Percentiles rank a stretch among this genome's conserved stretches.
Evolutionary conservation across 2,888 invertebrate species (phyloP).

Genomic region (Hypena proboscidalis): DNA sequence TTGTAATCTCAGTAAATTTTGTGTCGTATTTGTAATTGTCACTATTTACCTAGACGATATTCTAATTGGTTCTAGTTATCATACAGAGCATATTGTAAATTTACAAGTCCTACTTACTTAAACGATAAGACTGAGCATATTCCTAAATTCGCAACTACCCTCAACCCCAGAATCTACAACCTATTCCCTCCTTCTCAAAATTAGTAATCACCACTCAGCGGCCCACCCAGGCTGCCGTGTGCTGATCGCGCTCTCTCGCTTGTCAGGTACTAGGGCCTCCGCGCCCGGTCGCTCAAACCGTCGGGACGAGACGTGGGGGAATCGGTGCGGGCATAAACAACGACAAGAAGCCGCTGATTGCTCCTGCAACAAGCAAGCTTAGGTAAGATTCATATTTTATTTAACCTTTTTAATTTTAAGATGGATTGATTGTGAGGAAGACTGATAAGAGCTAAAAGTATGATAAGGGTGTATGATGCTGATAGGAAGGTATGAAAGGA

Average conservation of each 20-base stretch:
- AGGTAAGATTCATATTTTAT: slow-evolving; percentile 55
- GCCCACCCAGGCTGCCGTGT: slow-evolving; percentile 54
- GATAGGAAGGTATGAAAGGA: too few relatives aligned
- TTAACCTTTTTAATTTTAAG: neutral
- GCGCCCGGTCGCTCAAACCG: slow-evolving; percentile 80
- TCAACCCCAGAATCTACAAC: neutral
- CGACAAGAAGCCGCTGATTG: slow-evolving; percentile 68
- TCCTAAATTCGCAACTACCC: neutral
- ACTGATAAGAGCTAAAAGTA: too few relatives aligned
- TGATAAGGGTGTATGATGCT: too few relatives aligned
- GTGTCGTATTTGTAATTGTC: too few relatives aligned
- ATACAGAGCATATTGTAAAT: too few relatives aligned
- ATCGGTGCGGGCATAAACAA: slow-evolving; percentile 77
- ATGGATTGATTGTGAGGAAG: too few relatives aligned
- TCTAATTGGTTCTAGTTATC: too few relatives aligned
- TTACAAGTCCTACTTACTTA: too few relatives aligned
- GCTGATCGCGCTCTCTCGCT: slow-evolving; percentile 70
- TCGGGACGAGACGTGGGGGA: slow-evolving; percentile 80
- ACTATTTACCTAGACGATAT: too few relatives aligned
- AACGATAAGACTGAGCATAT: too few relatives aligned
- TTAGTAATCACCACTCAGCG: slow-evolving; percentile 51
- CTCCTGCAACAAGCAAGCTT: slow-evolving; percentile 69
- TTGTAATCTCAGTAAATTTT: too few relatives aligned
- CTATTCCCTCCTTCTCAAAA: neutral
- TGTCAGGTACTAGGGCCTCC: slow-evolving; percentile 83